Percentiles rank a stretch among this genome's conserved stretches.
Evolutionary conservation across 2,113 vertebrate species (phyloP).

Genomic region (Maccullochella peelii): DNA sequence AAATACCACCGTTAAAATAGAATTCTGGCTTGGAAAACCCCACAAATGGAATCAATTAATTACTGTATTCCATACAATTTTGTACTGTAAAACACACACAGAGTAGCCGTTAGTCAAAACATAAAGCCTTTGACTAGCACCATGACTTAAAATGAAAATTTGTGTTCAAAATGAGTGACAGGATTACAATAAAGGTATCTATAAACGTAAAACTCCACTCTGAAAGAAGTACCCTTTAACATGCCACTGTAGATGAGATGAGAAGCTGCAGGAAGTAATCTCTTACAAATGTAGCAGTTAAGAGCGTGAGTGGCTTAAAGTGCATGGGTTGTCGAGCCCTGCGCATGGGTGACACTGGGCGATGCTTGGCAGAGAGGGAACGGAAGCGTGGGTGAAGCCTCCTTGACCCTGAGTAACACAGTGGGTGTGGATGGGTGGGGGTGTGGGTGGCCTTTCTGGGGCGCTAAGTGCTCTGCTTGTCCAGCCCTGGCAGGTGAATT

Average conservation of each 20-base stretch:
- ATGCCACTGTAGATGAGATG: conserved; percentile 40
- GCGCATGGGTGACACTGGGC: conserved; percentile 60
- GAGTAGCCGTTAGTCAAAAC: conserved; percentile 30
- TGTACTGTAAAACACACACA: conserved; percentile 44
- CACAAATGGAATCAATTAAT: conserved; percentile 67
- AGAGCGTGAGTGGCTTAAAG: conserved; percentile 46
- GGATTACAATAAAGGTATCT: conserved; percentile 19
- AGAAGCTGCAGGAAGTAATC: conserved; percentile 50
- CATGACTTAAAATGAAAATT: conserved; percentile 15
- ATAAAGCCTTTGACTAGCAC: conserved; percentile 25
- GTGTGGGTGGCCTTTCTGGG: conserved; percentile 67
- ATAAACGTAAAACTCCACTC: not conserved
- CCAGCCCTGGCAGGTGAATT: conserved; percentile 82
- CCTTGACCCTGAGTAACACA: conserved; percentile 73
- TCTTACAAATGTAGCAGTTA: conserved; percentile 47
- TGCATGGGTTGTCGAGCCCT: conserved; percentile 49
- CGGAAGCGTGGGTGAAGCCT: conserved; percentile 71
- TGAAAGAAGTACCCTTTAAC: conserved; percentile 40
- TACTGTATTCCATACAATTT: conserved; percentile 43
- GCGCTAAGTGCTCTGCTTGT: conserved; percentile 79
- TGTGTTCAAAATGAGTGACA: conserved; percentile 13
- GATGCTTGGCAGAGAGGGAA: conserved; percentile 61
- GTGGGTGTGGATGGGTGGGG: conserved; percentile 65
- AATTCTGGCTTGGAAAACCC: conserved; percentile 58
- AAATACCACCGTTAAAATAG: conserved; percentile 56